Base-by-base conservation (phyloP, 2,797 vertebrate genomes). In the Nyctalus aviator region DNA sequence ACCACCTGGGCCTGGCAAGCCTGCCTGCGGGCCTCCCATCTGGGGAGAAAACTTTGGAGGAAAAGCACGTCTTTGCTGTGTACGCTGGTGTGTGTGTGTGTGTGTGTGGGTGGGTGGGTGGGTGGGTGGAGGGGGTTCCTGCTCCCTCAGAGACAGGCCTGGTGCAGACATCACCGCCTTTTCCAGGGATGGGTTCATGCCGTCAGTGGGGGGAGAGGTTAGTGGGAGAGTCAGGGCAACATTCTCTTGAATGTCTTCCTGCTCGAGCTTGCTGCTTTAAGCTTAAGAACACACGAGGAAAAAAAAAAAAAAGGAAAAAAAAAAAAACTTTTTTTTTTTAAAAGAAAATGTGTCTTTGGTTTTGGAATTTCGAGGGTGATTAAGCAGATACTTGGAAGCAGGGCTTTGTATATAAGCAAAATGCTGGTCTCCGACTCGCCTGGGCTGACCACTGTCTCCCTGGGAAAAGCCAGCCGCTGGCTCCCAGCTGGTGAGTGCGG, bases 381-480 rank as follows among this genome's bases (percentile, higher is more conserved):
- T 69, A 77, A 92, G 55, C 75, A 93, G 76, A 88, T 77, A 79
- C 66, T 92, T 66, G 53, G 91, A 92, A 71, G 21, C 57, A 59
- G 89, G 77, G 73, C 53, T 75, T 88, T 88, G 53, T 35, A 17
- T 57, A 53, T 86, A 88, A 92, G 90, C 90, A 78, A 94, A 77
- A 77, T 53, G 53, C 73, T 87, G 35, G 82, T 93, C 53, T 95
- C 30, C 73, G 25, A 3, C 18, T 44, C 62, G 32, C 88, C 84
- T 32, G 59, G 44, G 6, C 66, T 53, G 89, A 88, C 57, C 69
- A 35, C 59, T 62, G 76, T 53, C 20, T 64, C 41, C 46, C 59
- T 84, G 72, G 73, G 68, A 27, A 95, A 85, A 91, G 75, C 79
- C 44, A 32, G 3, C 72, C 32, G 1, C 75, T 91, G 57, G 48